phyloP scores from a whole-genome alignment of 2,797 vertebrate genomes.

The Falco novaeseelandiae region DNA sequence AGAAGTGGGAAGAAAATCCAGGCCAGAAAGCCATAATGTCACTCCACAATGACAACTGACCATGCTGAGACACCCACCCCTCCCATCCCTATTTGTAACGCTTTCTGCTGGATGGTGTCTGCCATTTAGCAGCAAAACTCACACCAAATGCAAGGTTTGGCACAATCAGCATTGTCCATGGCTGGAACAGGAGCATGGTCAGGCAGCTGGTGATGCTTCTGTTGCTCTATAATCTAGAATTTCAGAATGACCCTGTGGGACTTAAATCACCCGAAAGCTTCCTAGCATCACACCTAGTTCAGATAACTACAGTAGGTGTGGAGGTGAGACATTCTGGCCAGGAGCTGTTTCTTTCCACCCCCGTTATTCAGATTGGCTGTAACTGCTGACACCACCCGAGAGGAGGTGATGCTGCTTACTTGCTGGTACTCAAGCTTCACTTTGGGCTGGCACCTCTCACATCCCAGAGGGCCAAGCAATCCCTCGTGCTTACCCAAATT shows the following conservation, averaged over 20 bases:
- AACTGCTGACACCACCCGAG: background rate
- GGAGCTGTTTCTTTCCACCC: background rate
- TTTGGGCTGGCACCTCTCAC: background rate
- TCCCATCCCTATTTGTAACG: background rate
- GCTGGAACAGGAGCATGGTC: background rate
- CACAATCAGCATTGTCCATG: background rate
- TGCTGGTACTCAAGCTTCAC: background rate
- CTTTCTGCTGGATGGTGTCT: background rate
- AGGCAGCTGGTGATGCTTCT: background rate
- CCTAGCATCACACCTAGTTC: background rate
- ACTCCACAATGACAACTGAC: background rate
- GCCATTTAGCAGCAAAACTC: background rate
- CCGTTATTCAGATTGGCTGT: background rate
- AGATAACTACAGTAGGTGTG: background rate
- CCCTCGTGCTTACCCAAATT: background rate
- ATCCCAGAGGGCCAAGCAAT: background rate
- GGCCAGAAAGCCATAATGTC: background rate
- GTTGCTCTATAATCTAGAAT: background rate
- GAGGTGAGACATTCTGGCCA: background rate
- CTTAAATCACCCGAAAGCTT: background rate
- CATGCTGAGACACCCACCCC: background rate
- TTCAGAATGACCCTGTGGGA: background rate
- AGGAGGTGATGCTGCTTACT: background rate
- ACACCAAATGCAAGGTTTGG: background rate
- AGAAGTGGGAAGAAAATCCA: background rate